Base-by-base conservation (phyloP, 2,888 invertebrate genomes). In the Leptopilina myrica region DNA sequence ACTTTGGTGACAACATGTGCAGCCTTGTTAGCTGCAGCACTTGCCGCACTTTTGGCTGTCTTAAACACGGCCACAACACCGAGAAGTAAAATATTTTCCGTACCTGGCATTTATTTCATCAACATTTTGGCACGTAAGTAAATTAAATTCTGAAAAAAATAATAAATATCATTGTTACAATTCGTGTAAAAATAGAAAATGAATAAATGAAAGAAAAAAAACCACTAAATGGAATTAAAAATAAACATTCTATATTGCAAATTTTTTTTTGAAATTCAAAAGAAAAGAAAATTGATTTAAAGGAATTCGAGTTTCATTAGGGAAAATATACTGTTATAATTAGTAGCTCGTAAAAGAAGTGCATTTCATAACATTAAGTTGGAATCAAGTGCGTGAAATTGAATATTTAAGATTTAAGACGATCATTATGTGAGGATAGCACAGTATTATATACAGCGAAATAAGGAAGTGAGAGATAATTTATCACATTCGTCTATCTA, bases 61-160 rank as follows among this genome's bases (percentile, higher is more conserved):
- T 92, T 97, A 78, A 97, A 96, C 85, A 95, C 97, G 0, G 96
- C 96, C 11, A 96, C 96, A 3, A 95, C 95, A 2, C 95, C 95
- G 8, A 93, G 95, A 7, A 92, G 96, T 91, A 92, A 94, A 86
- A 90, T 96, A 89, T 92, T 95, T 87, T 94, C 95, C 86, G 92
- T 95, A 65, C 93, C 94, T 40, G 95, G 96, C n/a, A 93, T 96
- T 62, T 96, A 95, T 85, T 91, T 96, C 20, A 96, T 96, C 94
- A 97, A 97, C 92, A 93, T 94, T 53, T 91, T 96, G 83, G 95
- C 96, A 86, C 93, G 97, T 97, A 92, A 93, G 94, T 93, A 81
- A 26, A 3, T 40, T 33, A 53, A 14, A 14, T 6, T 12, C 66
- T 46, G 15, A 14, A 26, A 20, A 49, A 20, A 46, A 12, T 12